Base-by-base conservation (phyloP, 2,888 invertebrate species). In the Melieria crassipennis region DNA sequence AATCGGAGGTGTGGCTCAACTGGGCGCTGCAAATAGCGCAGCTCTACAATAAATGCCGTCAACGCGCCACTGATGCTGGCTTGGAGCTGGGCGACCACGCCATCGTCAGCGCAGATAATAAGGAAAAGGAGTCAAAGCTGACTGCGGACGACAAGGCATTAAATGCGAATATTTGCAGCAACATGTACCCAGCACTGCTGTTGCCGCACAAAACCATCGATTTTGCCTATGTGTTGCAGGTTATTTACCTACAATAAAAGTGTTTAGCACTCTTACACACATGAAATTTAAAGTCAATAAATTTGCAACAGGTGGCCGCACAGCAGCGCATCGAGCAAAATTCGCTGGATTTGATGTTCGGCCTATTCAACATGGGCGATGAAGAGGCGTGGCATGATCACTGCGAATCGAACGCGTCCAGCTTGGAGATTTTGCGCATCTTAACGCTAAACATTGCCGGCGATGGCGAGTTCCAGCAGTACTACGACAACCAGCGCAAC, bases 221-320 rank as follows among this genome's bases (percentile, higher is more conserved):
- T 5, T 89, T 94, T 64, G 92, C 92, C 0, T 90, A 91, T 83
- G 89, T 95, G 73, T 88, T 95, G 43, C 93, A 94, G 89, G 92
- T 92, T 68, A 56, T 30, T 30, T 30, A 2, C 30, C 3, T 3
- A 30, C 30, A 30, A 30, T 30, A 30, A 30, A 30, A 30, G 3
- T 3, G 2, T 30, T 2, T 30, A 30, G 30, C 30, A 30, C 30
- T 30, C 30, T 30, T 30, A 2, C 30, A 30, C 30, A 30, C 30
- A 30, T 30, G 30, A 30, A 30, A 30, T 30, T 30, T 3, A 1
- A 30, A 30, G 30, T 30, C 2, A 30, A 30, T 30, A 1, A 30
- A 30, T 30, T n/a, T 4, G 63, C 62, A 67, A 6, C 7, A 85
- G 85, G 67, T 80, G 52, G 79, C 82, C 47, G 80, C 83, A 0